These are phyloP conservation scores for Crambe crambe DNA, from an alignment of 37 sponge, comb jelly and placozoan species.

Conservation along the genomic window DNA sequence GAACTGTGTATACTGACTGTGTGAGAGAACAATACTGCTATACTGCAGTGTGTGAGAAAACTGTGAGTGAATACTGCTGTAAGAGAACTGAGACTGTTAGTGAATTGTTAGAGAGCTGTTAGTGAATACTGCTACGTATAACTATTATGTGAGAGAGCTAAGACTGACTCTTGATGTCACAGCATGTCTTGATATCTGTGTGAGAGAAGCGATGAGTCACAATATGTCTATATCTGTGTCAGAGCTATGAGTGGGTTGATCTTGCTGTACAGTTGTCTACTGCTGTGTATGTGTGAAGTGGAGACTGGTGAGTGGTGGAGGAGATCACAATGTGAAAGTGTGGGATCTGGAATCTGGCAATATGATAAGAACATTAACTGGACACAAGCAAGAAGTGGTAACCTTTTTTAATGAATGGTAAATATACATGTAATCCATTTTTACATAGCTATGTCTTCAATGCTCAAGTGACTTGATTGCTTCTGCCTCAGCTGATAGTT, in stretches of 20 bases:
- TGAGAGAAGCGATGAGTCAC: not conserved
- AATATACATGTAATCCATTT: not conserved
- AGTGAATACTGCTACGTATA: too few species aligned
- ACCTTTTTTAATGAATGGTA: not conserved
- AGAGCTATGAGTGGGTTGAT: not conserved
- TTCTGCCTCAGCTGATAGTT: conserved; percentile 78
- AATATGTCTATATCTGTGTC: not conserved
- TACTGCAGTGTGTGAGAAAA: too few species aligned
- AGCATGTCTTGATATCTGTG: too few species aligned
- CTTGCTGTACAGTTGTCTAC: conserved; percentile 23
- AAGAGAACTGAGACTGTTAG: too few species aligned
- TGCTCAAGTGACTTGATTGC: conserved; percentile 48
- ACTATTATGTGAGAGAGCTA: too few species aligned
- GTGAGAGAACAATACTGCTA: too few species aligned
- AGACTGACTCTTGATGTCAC: too few species aligned
- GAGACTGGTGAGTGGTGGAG: conserved; percentile 73
- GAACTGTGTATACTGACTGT: too few species aligned
- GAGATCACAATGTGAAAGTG: conserved; percentile 63
- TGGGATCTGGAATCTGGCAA: conserved; percentile 73
- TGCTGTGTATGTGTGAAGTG: conserved; percentile 15
- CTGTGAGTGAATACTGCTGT: too few species aligned
- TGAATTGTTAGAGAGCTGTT: too few species aligned
- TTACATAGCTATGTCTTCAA: conserved; percentile 61
- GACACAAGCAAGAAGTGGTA: conserved; percentile 88
- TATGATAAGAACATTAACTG: conserved; percentile 36